Evolutionary conservation across 2,888 invertebrate species (phyloP).

Genomic region (Apantesis nais): DNA sequence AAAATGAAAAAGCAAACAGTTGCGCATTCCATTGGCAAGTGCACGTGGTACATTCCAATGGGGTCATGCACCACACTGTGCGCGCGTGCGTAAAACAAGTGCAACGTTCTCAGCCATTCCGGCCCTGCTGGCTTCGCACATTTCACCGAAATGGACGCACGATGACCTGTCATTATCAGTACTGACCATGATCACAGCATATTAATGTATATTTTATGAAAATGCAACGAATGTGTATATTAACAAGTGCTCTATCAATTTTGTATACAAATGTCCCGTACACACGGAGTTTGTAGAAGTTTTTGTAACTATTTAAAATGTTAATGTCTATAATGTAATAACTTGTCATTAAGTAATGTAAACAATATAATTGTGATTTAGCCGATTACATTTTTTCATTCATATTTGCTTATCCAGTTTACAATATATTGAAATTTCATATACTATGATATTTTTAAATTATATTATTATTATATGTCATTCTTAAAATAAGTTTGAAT

Average conservation of each 20-base stretch:
- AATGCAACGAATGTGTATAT: slow-evolving; percentile 16
- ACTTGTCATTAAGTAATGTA: slow-evolving; percentile 17
- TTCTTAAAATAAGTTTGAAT: not conserved
- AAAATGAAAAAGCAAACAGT: slow-evolving; percentile 83
- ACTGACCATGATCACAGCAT: slow-evolving; percentile 15
- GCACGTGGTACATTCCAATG: slow-evolving; percentile 84
- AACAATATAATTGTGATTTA: slow-evolving; percentile 22
- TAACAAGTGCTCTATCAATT: slow-evolving; percentile 25
- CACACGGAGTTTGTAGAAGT: slow-evolving; percentile 25
- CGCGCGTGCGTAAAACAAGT: slow-evolving; percentile 80
- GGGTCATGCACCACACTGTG: slow-evolving; percentile 82
- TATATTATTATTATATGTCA: not conserved
- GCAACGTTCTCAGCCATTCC: slow-evolving; percentile 63
- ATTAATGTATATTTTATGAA: slow-evolving; percentile 11
- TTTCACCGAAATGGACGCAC: slow-evolving; percentile 39
- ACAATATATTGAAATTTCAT: slow-evolving; percentile 9
- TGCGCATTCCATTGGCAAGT: slow-evolving; percentile 83
- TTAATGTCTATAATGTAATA: slow-evolving; percentile 33
- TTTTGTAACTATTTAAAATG: slow-evolving; percentile 39
- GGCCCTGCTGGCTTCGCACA: slow-evolving; percentile 52
- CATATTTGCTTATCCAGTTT: slow-evolving; percentile 11
- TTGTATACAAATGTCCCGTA: slow-evolving; percentile 37
- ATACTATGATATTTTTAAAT: not conserved
- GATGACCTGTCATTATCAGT: slow-evolving; percentile 12
- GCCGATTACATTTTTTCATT: slow-evolving; percentile 21